A percentile compares a stretch with the other conserved stretches of the same genome.
These are phyloP conservation scores for Blastobasis lacticolella DNA, from an alignment of 2,888 invertebrate species.

Conservation along the genomic window DNA sequence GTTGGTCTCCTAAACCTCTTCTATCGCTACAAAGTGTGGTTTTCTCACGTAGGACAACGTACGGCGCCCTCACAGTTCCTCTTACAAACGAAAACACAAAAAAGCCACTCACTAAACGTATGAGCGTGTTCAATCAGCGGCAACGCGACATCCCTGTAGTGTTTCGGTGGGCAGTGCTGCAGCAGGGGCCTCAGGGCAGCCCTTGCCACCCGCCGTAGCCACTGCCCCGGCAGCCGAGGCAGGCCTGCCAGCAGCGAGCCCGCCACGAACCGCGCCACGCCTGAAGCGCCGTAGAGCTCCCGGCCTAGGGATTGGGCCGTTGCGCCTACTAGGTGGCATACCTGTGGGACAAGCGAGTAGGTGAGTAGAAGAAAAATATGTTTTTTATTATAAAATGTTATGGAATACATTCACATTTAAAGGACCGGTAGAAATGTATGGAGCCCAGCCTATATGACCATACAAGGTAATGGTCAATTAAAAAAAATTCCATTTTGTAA, in stretches of 20 bases:
- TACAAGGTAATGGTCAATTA: too few species aligned
- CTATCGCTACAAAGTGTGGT: too few species aligned
- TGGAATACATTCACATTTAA: too few species aligned
- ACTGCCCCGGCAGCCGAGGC: slow-evolving; percentile 86
- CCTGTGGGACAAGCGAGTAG: slow-evolving; percentile 28
- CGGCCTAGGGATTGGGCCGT: slow-evolving; percentile 87
- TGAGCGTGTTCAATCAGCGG: slow-evolving; percentile 86
- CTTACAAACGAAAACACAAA: too few species aligned
- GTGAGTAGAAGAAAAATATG: not conserved
- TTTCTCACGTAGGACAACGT: too few species aligned
- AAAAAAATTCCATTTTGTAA: too few species aligned
- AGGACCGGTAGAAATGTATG: too few species aligned
- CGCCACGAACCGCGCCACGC: slow-evolving; percentile 82
- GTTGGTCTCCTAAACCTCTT: too few species aligned
- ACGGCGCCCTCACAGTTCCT: too few species aligned
- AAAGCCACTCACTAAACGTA: slow-evolving; percentile 80
- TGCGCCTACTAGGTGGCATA: slow-evolving; percentile 76
- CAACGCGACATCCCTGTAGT: slow-evolving; percentile 82
- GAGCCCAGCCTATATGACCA: too few species aligned
- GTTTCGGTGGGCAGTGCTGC: slow-evolving; percentile 88
- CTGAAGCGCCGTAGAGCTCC: slow-evolving; percentile 87
- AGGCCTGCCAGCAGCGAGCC: slow-evolving; percentile 82
- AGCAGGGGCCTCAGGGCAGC: slow-evolving; percentile 91
- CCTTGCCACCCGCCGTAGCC: slow-evolving; percentile 86
- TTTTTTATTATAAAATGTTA: not conserved